A percentile compares a stretch with the other conserved stretches of the same genome.
phyloP scores from a whole-genome alignment of 1,140 invertebrate species.

The Phymastichus coffea region DNA sequence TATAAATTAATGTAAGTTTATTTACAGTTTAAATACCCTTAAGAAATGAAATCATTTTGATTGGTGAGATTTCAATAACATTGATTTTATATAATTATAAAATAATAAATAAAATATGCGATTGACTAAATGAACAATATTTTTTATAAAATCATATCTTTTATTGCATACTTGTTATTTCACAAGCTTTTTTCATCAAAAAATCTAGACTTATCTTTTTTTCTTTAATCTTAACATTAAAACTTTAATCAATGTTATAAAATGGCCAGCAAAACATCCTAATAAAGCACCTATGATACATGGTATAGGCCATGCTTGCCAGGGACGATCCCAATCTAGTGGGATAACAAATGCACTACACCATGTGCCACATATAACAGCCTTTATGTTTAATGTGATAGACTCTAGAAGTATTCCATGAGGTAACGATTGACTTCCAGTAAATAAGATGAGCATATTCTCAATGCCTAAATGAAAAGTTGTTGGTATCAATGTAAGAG shows the following conservation, averaged over 20 bases:
- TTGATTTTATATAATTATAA: too few relatives aligned
- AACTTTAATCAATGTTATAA: conserved; percentile 55
- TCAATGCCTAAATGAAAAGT: conserved; percentile 64
- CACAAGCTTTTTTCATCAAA: too few relatives aligned
- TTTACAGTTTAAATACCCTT: background rate
- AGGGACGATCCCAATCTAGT: conserved; percentile 89
- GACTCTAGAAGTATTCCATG: conserved; percentile 60
- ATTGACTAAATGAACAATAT: too few relatives aligned
- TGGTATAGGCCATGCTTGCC: conserved; percentile 83
- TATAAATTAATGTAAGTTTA: conserved; percentile 1
- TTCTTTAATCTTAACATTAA: conserved; percentile 4
- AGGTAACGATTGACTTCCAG: conserved; percentile 53
- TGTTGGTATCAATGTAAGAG: conserved; percentile 67
- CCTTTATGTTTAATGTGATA: conserved; percentile 61
- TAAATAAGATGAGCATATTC: conserved; percentile 57
- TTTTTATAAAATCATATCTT: too few relatives aligned
- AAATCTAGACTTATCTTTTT: too few relatives aligned
- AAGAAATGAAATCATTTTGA: too few relatives aligned
- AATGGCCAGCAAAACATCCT: conserved; percentile 63
- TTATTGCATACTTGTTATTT: too few relatives aligned
- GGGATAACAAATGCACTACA: conserved; percentile 84
- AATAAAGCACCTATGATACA: conserved; percentile 70
- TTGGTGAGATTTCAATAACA: too few relatives aligned
- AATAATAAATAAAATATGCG: too few relatives aligned
- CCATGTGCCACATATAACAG: conserved; percentile 81